These are phyloP conservation scores for Pristionchus pacificus DNA, from an alignment of 1,140 invertebrate genomes.

Conservation along the genomic window DNA sequence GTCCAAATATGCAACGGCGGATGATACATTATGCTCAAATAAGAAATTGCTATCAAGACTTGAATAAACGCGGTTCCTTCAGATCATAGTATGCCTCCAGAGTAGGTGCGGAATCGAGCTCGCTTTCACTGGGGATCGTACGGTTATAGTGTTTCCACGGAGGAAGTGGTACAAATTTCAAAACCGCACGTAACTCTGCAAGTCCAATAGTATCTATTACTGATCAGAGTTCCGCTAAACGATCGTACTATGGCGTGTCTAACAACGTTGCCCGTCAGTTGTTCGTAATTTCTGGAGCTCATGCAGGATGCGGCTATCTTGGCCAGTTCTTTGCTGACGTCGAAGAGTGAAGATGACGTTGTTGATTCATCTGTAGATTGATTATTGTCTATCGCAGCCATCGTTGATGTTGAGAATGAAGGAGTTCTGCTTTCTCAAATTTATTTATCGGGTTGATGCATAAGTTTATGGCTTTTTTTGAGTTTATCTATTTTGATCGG, in stretches of 20 bases:
- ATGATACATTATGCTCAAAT: not conserved
- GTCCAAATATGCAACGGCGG: not conserved
- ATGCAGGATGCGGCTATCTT: constrained; percentile 2
- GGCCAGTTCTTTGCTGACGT: not conserved
- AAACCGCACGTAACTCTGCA: not conserved
- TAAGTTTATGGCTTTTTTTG: no score
- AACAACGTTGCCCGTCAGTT: constrained; percentile 1
- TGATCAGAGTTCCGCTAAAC: not conserved
- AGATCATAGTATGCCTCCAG: constrained; percentile 8
- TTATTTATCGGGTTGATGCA: no score
- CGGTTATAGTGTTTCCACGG: not conserved
- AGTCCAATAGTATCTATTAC: not conserved
- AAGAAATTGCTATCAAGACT: not conserved
- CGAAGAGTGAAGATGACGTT: not conserved
- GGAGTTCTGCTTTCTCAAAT: no score
- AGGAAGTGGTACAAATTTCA: constrained; percentile 4
- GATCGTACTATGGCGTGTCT: not conserved
- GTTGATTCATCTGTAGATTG: no score
- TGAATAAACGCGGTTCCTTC: not conserved
- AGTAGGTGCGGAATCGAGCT: not conserved
- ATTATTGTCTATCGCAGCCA: no score
- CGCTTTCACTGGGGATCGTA: constrained; percentile 1
- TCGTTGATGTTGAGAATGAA: no score
- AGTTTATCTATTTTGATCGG: no score
- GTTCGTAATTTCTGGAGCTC: not conserved